Conservation (phyloP, 2,888 invertebrate genomes). For the Glyphotaelius pellucidus region DNA sequence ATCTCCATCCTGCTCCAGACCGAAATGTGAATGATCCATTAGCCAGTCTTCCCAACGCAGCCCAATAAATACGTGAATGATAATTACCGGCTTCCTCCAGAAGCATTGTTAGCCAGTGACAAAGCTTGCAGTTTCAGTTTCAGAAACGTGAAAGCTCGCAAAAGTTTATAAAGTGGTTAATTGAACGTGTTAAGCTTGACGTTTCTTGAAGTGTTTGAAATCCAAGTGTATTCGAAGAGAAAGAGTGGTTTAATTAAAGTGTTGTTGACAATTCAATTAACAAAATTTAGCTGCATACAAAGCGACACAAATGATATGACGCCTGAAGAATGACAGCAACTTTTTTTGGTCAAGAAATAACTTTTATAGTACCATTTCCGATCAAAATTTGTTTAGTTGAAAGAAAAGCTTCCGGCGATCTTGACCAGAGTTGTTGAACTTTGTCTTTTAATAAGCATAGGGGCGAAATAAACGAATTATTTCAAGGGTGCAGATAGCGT, state of each 20-base stretch:
- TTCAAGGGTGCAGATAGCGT: neutral
- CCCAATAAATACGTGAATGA: constrained; percentile 50
- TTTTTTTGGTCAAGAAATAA: neutral
- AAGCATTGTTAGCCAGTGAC: constrained; percentile 25
- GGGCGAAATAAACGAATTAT: neutral
- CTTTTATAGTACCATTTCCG: neutral
- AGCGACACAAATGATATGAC: neutral
- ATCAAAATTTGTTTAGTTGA: neutral
- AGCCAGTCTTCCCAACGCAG: constrained; percentile 27
- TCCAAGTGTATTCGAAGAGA: neutral
- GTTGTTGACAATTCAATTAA: neutral
- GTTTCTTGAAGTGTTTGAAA: neutral
- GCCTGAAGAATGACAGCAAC: neutral
- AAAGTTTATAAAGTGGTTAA: neutral
- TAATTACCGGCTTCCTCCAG: constrained; percentile 53
- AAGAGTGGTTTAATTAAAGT: neutral
- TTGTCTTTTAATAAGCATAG: neutral
- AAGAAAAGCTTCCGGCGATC: neutral
- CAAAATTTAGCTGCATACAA: neutral
- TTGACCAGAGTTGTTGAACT: neutral
- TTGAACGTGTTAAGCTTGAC: neutral
- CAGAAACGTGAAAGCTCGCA: neutral
- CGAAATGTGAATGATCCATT: constrained; percentile 23
- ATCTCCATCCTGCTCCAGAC: constrained; percentile 14
- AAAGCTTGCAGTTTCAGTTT: neutral